These are phyloP conservation scores for Spinus olivaceus DNA, from an alignment of 2,797 vertebrate species.

Conservation along the genomic window DNA sequence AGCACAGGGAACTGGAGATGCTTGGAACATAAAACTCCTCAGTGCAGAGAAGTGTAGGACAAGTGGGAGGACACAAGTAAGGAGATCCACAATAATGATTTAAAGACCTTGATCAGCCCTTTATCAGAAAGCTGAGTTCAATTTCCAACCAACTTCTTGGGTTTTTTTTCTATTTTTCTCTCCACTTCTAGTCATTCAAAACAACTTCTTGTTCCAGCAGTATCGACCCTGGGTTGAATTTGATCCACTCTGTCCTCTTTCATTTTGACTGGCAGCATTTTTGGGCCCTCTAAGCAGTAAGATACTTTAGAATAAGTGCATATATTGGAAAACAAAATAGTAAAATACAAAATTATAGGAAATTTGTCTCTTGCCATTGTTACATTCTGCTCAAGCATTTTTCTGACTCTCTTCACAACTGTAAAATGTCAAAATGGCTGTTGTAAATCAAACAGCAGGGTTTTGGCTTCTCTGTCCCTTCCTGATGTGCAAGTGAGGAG, in stretches of 20 bases:
- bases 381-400: neutral
- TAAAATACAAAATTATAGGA: neutral
- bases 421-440: neutral
- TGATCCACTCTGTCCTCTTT: neutral
- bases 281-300: neutral
- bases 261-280: neutral
- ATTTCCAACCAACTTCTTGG: neutral
- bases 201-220: neutral
- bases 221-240: neutral
- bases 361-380: neutral
- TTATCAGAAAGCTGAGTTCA: neutral
- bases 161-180: neutral
- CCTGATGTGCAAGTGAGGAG: neutral
- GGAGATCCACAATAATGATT: neutral
- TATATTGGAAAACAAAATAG: neutral
- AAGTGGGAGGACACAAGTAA: neutral
- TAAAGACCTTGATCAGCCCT: neutral
- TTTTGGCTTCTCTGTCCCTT: neutral
- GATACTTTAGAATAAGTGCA: neutral
- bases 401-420: neutral
- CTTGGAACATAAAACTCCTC: neutral
- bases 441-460: neutral
- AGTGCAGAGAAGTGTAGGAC: neutral
- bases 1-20: neutral
- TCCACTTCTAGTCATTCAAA: neutral